A percentile compares a stretch with the other conserved stretches of the same genome.
phyloP scores from a whole-genome alignment of 2,888 invertebrate species.

The Trichopoda pennipes region DNA sequence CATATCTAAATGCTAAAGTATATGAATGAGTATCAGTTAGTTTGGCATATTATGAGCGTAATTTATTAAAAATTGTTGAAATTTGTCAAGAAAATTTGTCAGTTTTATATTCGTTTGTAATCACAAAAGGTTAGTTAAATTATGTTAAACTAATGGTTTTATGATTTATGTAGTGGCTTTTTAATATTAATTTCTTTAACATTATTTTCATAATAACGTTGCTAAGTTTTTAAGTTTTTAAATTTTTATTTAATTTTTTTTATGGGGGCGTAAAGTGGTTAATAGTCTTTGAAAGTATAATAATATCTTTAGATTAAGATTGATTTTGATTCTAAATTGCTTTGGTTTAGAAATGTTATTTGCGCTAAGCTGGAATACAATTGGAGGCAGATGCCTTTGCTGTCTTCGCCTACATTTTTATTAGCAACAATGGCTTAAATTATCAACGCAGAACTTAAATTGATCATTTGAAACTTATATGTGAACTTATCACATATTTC shows the following conservation, averaged over 20 bases:
- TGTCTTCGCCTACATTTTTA: background rate
- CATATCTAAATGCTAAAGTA: background rate
- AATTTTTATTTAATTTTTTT: background rate
- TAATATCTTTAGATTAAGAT: background rate
- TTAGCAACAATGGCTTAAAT: too few relatives aligned
- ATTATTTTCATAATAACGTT: conserved; percentile 12
- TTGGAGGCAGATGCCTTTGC: background rate
- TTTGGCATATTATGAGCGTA: conserved; percentile 31
- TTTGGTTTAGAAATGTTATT: background rate
- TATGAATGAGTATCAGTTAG: conserved; percentile 8
- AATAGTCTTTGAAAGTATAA: background rate
- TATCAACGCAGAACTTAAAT: too few relatives aligned
- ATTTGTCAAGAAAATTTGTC: conserved; percentile 62
- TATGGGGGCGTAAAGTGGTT: conserved; percentile 7
- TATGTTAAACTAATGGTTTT: conserved; percentile 1
- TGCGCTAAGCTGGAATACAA: background rate
- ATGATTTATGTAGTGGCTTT: conserved; percentile 7
- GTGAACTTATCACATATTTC: too few relatives aligned
- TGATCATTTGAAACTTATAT: too few relatives aligned
- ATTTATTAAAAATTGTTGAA: conserved; percentile 57
- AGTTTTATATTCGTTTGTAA: conserved; percentile 12
- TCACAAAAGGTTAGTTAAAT: conserved; percentile 20
- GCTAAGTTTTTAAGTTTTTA: too few relatives aligned
- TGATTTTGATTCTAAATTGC: background rate
- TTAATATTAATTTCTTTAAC: conserved; percentile 5